Percentiles rank a stretch among this genome's conserved stretches.
These are phyloP conservation scores for Rhinolophus ferrumequinum DNA, from an alignment of 2,113 vertebrate species.

Conservation along the genomic window DNA sequence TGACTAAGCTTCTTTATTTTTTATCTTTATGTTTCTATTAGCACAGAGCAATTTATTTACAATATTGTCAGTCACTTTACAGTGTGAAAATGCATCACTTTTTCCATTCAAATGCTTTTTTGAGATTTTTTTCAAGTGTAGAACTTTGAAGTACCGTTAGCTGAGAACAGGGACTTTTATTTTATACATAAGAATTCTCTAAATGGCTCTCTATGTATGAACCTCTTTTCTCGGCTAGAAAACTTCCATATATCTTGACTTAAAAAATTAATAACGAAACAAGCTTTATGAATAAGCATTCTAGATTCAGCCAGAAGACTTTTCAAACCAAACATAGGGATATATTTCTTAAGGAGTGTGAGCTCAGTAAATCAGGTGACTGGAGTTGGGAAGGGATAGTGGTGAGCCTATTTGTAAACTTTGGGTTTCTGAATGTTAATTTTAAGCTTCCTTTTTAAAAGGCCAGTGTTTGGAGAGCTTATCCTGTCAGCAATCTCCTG, in stretches of 20 bases:
- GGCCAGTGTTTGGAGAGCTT: constrained; percentile 87
- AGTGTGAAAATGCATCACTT: neutral
- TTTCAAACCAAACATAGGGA: constrained; percentile 44
- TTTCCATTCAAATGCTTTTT: neutral
- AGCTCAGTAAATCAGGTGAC: constrained; percentile 53
- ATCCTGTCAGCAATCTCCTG: constrained; percentile 86
- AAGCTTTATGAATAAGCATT: constrained; percentile 5
- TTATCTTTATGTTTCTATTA: neutral
- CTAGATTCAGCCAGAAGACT: constrained; percentile 15
- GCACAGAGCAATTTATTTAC: neutral
- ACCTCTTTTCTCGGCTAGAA: neutral
- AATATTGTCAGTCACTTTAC: neutral
- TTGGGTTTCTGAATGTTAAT: constrained; percentile 83
- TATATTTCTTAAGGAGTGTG: constrained; percentile 35
- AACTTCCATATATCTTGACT: neutral
- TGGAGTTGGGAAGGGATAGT: constrained; percentile 49
- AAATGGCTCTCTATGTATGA: neutral
- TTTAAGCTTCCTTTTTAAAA: constrained; percentile 83
- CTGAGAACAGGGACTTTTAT: constrained; percentile 2
- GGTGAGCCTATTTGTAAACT: constrained; percentile 85
- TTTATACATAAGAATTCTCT: constrained; percentile 46
- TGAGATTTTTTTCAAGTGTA: neutral
- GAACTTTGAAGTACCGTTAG: constrained; percentile 39
- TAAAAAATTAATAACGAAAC: neutral
- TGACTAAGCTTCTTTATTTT: neutral